Evolutionary conservation across 2,113 vertebrate genomes (phyloP).

Genomic region (Canis aureus): DNA sequence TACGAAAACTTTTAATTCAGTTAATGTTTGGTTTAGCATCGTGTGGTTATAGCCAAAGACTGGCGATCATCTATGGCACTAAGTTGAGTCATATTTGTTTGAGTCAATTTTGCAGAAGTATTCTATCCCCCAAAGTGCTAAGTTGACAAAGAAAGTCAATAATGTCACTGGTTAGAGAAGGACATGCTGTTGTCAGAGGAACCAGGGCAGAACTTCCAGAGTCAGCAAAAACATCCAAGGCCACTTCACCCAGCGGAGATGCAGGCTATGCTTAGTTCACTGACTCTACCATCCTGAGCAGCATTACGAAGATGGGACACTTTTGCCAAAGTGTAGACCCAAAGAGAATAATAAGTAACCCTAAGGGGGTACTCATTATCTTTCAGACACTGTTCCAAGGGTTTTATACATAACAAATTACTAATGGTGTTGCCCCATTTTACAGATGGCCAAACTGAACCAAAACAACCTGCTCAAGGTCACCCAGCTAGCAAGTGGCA

Average conservation of each 20-base stretch:
- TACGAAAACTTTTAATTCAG: conserved; percentile 21
- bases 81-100: conserved; percentile 10
- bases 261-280: background rate
- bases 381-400: background rate
- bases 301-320: background rate
- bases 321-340: background rate
- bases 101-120: background rate
- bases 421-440: background rate
- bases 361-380: too few species aligned
- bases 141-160: conserved; percentile 51
- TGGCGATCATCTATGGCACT: background rate
- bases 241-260: background rate
- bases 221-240: conserved; percentile 1
- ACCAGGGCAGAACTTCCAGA: background rate
- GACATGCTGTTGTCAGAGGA: background rate
- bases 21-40: background rate
- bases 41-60: background rate
- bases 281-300: background rate
- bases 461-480: background rate
- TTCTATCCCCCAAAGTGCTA: too few species aligned
- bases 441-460: background rate
- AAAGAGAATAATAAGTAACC: background rate
- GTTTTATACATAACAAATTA: background rate
- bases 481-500: background rate
- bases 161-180: background rate